Base-by-base conservation (phyloP, 1,140 invertebrate species). In the Pissodes strobi region DNA sequence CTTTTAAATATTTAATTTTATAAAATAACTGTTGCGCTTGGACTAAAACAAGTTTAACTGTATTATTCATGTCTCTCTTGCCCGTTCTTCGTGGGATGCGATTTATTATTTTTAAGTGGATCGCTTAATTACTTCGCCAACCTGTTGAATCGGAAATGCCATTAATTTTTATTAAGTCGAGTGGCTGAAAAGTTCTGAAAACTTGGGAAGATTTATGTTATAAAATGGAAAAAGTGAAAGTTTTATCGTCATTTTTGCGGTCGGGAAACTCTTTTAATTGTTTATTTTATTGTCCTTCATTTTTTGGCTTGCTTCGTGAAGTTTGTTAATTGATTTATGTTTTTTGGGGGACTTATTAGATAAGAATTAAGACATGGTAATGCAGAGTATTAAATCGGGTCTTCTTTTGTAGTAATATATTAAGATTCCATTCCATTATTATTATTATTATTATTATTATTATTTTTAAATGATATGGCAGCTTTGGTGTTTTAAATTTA, bases 91-190 rank as follows among this genome's bases (percentile, higher is more conserved):
- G 25, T 23, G 3, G 10, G 21, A 12, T 12, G 19, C 58, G 58
- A 60, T 60, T 60, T 60, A 60, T 60, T 60, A 60, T 60, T 60
- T 60, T 60, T 60, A 60, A 60, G 58, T 60, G 58, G 46, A 60
- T 60, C 58, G 18, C 58, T 60, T 60, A 60, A 60, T 60, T 60
- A 60, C 58, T 43, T 53, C 48, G 17, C 37, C 59, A 53, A 62
- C 59, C 59, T 62, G 59, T 62, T 62, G 59, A 52, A 39, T 62
- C 39, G 59, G 22, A 62, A 62, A 53, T 45, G 49, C 59, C 59
- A 62, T 62, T 62, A 62, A 62, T 62, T 62, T 62, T 62, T 62
- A 62, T 62, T 53, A 62, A 49, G 30, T 51, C 57, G 45, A 12
- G 25, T 49, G 46, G 46, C 34, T 51, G 45, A 60, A 60, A 60